Base-by-base conservation (phyloP, 2,113 vertebrate genomes). In the Heterotilapia buettikoferi region DNA sequence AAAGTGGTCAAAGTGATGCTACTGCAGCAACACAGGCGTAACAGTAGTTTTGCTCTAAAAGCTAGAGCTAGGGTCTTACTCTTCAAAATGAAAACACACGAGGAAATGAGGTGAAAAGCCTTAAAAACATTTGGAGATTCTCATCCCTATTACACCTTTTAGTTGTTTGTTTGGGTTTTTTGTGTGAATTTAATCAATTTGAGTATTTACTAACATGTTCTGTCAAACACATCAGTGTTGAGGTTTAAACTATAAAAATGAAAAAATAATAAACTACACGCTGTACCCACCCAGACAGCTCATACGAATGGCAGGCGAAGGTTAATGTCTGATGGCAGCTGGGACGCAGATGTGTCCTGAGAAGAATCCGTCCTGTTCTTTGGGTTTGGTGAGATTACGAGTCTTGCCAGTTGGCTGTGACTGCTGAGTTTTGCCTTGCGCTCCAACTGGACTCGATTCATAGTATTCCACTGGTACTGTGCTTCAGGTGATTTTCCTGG, bases 151-250 rank as follows among this genome's bases (percentile, higher is more conserved):
- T 80, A 68, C 31, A 33, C 36, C 18, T 31, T 78, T 78, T n/a
- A 50, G 45, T 29, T 0, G 1, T 50, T 16, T 14, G 18, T 76
- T 76, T 76, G 14, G 26, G 6, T 0, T 45, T 40, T 73, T 18
- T 83, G 86, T 63, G 80, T 80, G 45, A 86, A 71, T 76, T 11
- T 19, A 82, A 85, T 73, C 47, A 40, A 10, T 59, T 59, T 86
- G 57, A 56, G 31, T 84, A 24, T 89, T 88, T 84, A 85, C 82
- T 54, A 59, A 31, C 76, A 45, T 90, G 73, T 86, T 89, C 81
- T 59, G 43, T 91, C 66, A 9, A 54, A 66, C 84, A 40, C 33
- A 61, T 90, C 87, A 47, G 66, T 86, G 84, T 92, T 90, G 45
- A 56, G 18, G 4, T 26, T 91, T n/a, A 26, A 79, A 59, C 16